Evolutionary conservation across 2,797 vertebrate species (phyloP).

Genomic region (Linurgus olivaceus): DNA sequence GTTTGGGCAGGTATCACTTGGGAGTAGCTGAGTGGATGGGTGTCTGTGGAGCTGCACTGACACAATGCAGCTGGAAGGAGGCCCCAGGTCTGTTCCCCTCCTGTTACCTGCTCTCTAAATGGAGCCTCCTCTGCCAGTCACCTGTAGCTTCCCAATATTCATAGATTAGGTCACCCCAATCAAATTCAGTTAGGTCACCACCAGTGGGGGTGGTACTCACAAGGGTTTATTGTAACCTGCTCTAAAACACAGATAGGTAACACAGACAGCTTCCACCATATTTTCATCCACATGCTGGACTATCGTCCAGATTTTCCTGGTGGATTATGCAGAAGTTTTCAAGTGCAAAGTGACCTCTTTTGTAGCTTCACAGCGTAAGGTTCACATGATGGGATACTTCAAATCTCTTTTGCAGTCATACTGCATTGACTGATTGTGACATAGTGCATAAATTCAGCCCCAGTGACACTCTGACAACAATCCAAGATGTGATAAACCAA

Average conservation of each 20-base stretch:
- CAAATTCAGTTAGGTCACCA: neutral
- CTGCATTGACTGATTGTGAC: neutral
- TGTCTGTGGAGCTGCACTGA: neutral
- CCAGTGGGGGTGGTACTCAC: neutral
- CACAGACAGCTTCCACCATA: neutral
- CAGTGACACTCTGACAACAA: neutral
- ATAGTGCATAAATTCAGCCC: neutral
- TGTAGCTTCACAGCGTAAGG: neutral
- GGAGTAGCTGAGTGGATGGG: neutral
- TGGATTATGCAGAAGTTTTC: neutral
- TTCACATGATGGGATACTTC: neutral
- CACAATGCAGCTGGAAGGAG: neutral
- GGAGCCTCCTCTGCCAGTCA: neutral
- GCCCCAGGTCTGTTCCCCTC: neutral
- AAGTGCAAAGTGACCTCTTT: neutral
- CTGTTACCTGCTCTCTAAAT: neutral
- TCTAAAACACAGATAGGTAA: neutral
- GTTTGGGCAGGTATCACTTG: neutral
- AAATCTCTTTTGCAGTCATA: neutral
- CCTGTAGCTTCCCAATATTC: neutral
- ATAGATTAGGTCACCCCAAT: neutral
- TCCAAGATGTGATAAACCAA: neutral
- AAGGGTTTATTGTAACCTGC: neutral
- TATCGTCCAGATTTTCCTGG: neutral
- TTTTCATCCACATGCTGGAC: neutral